A percentile compares a stretch with the other conserved stretches of the same genome.
Evolutionary conservation across 2,888 invertebrate species (phyloP).

Genomic region (Boloria euphrosyne): DNA sequence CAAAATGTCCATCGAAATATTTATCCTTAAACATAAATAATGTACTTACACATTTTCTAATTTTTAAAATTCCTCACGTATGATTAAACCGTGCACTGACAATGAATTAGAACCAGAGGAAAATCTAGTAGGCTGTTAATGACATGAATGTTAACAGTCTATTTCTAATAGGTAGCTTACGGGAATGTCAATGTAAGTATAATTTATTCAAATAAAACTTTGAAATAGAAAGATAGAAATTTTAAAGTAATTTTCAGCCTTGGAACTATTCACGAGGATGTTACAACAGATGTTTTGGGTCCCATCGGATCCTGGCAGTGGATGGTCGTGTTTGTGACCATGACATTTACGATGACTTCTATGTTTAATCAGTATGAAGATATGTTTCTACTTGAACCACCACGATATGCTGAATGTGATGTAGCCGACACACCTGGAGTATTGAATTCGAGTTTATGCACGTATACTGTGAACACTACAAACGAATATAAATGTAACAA

Average conservation of each 20-base stretch:
- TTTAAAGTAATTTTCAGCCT: conserved; percentile 56
- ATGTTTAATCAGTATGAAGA: conserved; percentile 67
- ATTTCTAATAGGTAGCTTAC: conserved; percentile 1
- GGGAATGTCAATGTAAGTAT: conserved; percentile 38
- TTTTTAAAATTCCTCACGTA: conserved; percentile 9
- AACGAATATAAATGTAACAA: conserved; percentile 52
- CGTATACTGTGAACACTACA: conserved; percentile 52
- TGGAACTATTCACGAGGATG: conserved; percentile 71
- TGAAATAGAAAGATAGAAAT: not conserved
- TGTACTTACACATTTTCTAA: not conserved
- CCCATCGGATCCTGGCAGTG: conserved; percentile 73
- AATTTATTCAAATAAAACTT: not conserved
- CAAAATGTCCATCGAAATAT: not conserved
- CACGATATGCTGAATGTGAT: conserved; percentile 52
- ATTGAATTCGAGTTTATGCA: conserved; percentile 59
- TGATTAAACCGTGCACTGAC: not conserved
- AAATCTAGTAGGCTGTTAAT: conserved; percentile 30
- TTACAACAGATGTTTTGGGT: conserved; percentile 71
- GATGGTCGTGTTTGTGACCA: conserved; percentile 63
- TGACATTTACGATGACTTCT: conserved; percentile 54
- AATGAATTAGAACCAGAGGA: conserved; percentile 12
- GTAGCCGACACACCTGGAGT: conserved; percentile 47
- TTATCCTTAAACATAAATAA: conserved; percentile 23
- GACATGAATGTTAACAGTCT: conserved; percentile 22
- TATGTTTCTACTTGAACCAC: conserved; percentile 58